Evolutionary conservation across 35 echinoderm and acorn worm genomes (phyloP), one percentile per base, ranked within the genome.

Genomic region (Nesometra sesokonis): DNA sequence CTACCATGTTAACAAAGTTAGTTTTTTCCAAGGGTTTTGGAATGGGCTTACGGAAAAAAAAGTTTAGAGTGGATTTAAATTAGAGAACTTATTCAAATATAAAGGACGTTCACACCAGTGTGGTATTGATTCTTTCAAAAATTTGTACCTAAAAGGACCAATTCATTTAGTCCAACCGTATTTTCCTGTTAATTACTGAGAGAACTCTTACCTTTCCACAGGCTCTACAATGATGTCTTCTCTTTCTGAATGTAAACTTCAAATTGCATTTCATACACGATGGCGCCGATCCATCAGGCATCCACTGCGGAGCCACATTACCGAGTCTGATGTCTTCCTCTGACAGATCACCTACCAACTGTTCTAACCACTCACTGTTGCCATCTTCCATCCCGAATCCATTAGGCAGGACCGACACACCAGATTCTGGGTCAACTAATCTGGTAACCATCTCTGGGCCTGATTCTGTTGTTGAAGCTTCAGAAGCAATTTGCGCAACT

Each of bases 181-280:
- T n/a, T n/a, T n/a, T n/a, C n/a, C n/a, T n/a, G n/a, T n/a, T n/a
- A n/a, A n/a, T n/a, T n/a, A 7, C 38, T 7, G 38, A 43, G 38
- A 15, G 38, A 4, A 43, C 38, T 47, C 52, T 89, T 86, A 99
- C 96, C 92, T 99, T 99, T 30, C 92, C 96, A 88, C 96, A 99
- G 29, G 96, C 96, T 88, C 96, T 89, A 86, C 96, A 99, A 39
- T 99, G 96, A 88, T 99, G 96, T 34, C 96, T 87, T 77, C 96
- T 47, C 82, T 99, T 99, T 35, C 92, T 94, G 82, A 99, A 99
- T 0, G 96, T 99, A 82, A 99, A 99, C 77, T 94, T 99, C 29
- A 77, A n/a, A 37, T 52, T 47, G 79, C 96, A 99, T 21, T 90
- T 92, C 96, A 99, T 99, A 43, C 96, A 99, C 38, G 80, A 85